Evolutionary conservation across 2,797 vertebrate genomes (phyloP), one percentile per base, ranked within the genome.

Genomic region (Coendou prehensilis): DNA sequence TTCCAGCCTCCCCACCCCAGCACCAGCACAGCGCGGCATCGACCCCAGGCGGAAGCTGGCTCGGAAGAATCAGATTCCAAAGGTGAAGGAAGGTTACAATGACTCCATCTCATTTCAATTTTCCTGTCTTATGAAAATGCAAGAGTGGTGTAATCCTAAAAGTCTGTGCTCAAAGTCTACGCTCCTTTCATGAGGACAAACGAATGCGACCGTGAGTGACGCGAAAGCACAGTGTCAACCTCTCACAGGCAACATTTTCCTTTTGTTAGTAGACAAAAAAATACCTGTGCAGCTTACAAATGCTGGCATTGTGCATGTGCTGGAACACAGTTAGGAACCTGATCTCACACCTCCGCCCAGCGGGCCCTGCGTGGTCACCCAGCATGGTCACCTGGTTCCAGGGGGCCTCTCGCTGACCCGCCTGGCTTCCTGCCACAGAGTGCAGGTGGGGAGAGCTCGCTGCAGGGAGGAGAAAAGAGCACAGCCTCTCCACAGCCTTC

Each of bases 221-320:
- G 47, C 41, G 26, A 85, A 78, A 84, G 63, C 76, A 10, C 2
- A 2, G 22, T 41, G 26, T 57, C 56, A 9, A 10, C 15, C 22
- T 30, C 81, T 88, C 57, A 71, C 0, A 6, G 81, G 90, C 71
- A 79, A 47, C 67, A 15, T 2, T 28, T 71, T 11, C 94, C 81
- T 45, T 83, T 84, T 26, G 67, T 52, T 50, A 37, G 33, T 0
- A 56, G 37, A 33, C 50, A 78, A 30, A 52, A 61, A n/a, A 47
- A 69, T 9, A 54, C 54, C 2, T 13, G 50, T 14, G 23, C n/a
- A 33, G 14, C 52, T 84, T 59, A 69, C 71, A 80, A 52, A 63
- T 0, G 0, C 78, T 0, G 47, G 61, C 45, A 17, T n/a, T 57
- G 63, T 7, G 14, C 30, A 0, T 0, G 8, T 14, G 86, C 33